Evolutionary conservation across 2,888 invertebrate genomes (phyloP).

Genomic region (Drosophila longiperda): DNA sequence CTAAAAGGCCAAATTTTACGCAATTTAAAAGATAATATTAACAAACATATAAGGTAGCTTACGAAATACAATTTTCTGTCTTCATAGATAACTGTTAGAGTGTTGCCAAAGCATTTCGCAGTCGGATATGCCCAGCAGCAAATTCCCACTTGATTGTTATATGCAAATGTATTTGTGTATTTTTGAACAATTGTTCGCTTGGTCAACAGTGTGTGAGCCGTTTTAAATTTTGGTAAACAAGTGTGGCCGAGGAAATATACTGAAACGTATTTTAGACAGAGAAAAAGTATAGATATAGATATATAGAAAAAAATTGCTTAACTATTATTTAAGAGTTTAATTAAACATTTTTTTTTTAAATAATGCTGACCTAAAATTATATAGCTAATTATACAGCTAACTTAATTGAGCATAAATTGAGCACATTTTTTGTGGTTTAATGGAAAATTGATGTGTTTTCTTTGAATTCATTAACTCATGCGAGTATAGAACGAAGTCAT

Average conservation of each 20-base stretch:
- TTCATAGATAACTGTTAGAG: not conserved
- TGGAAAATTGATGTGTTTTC: slow-evolving; percentile 8
- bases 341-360: not conserved
- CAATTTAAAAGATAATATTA: not conserved
- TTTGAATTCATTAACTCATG: slow-evolving; percentile 9
- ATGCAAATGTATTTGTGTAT: slow-evolving; percentile 10
- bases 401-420: not conserved
- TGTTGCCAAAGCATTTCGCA: not conserved
- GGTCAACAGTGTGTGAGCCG: slow-evolving; percentile 26
- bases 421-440: not conserved
- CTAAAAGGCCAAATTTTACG: rapidly evolving
- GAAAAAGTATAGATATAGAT: not conserved
- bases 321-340: not conserved
- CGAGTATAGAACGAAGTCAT: not conserved
- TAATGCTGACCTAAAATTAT: no score
- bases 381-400: not conserved
- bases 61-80: not conserved
- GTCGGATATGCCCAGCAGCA: not conserved
- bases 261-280: not conserved
- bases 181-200: slow-evolving; percentile 33
- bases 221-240: not conserved
- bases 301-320: not conserved
- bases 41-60: not conserved
- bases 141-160: not conserved
- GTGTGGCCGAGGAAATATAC: not conserved